Evolutionary conservation across 2,113 vertebrate species (phyloP), one percentile per base, ranked within the genome.

Genomic region (Apodemus sylvaticus): DNA sequence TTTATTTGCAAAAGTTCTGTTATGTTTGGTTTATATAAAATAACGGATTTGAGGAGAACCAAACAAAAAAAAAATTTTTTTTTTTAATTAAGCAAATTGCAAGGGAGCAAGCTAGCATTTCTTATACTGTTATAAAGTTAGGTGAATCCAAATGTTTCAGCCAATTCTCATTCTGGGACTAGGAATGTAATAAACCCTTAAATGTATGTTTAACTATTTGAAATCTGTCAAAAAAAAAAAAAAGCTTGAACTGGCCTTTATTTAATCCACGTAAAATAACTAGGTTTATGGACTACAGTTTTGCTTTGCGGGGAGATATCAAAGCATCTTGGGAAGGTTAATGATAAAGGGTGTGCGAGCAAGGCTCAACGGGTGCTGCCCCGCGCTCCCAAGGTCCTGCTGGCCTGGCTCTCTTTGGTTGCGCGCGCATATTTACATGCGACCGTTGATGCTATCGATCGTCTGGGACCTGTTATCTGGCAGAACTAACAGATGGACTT

Each of bases 221-320:
- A 94, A 95, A 81, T 62, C 39, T 77, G 92, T 45, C 4, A 11
- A 78, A 96, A 31, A 89, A 7, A 24, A 22, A 89, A 11, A 64
- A 64, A 90, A 74, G 13, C 31, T 77, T 92, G 4, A 0, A 51
- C 5, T 17, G 89, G 9, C 8, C 74, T 60, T 92, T 81, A 87
- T 78, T 76, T 90, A 90, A 83, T 39, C 1, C 45, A 66, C 74
- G 89, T 48, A 93, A 94, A 97, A 74, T 87, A 90, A 92, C 0
- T 34, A 55, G 13, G 3, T 58, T n/a, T 94, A 39, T 11, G 42
- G 19, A 86, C 39, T 53, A 62, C 19, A 82, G 74, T 58, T 96
- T 79, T 86, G 14, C 13, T 86, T 51, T 68, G 17, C 10, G 51
- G 97, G 12, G 93, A 19, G 90, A 79, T 34, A 82, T 77, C 60